phyloP scores from a whole-genome alignment of 2,888 invertebrate species.

The Melinopterus prodromus region DNA sequence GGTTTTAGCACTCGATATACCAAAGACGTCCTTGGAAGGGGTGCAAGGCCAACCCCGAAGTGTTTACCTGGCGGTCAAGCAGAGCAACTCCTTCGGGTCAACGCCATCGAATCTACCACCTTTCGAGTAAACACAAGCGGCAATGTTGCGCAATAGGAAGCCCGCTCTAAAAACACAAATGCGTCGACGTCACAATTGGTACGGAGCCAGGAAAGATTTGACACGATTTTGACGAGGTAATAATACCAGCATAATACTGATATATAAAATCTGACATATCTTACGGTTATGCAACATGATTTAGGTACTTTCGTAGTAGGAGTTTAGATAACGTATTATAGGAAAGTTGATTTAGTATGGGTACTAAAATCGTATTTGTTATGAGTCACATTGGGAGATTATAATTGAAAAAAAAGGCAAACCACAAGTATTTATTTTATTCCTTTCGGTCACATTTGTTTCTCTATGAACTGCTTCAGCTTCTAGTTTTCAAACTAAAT shows the following conservation, averaged over 20 bases:
- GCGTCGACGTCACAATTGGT: neutral
- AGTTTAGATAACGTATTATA: neutral
- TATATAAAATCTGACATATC: neutral
- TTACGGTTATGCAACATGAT: neutral
- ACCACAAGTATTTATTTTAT: neutral
- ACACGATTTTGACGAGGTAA: neutral
- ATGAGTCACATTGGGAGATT: neutral
- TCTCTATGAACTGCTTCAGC: too few relatives aligned
- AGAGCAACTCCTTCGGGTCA: neutral
- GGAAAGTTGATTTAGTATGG: neutral
- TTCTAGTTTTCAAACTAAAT: too few relatives aligned
- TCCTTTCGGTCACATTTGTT: too few relatives aligned
- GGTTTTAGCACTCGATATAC: neutral
- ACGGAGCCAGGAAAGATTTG: neutral
- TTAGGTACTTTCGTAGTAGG: neutral
- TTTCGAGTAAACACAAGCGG: neutral
- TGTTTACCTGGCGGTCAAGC: neutral
- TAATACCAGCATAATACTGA: neutral
- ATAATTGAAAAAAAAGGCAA: neutral
- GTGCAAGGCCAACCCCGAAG: neutral
- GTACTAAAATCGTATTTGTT: neutral
- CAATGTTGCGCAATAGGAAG: neutral
- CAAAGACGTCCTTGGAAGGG: neutral
- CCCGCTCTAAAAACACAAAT: neutral
- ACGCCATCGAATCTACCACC: neutral